These are phyloP conservation scores for Drosophila ercepeae DNA, from an alignment of 1,140 invertebrate genomes.

Conservation along the genomic window DNA sequence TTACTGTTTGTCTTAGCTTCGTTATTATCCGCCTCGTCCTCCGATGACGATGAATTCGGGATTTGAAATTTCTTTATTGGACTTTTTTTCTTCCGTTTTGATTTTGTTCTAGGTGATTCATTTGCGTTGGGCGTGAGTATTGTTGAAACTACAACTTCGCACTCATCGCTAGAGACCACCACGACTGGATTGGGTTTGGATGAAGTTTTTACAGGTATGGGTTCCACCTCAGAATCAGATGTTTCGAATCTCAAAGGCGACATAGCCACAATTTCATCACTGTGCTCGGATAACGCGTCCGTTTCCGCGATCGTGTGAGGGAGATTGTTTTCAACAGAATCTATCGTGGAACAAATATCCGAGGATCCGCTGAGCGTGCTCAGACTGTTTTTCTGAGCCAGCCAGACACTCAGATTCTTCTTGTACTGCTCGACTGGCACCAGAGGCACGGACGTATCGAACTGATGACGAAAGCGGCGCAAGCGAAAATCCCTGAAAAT, in stretches of 20 bases:
- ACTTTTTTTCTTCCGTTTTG: not conserved
- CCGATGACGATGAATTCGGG: constrained; percentile 21
- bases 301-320: constrained; percentile 11
- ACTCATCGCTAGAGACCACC: constrained; percentile 65
- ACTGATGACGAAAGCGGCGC: constrained; percentile 78
- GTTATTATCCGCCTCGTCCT: not conserved
- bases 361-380: constrained; percentile 56
- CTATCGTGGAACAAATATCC: constrained; percentile 50
- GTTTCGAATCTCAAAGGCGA: constrained; percentile 70
- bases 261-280: constrained; percentile 69
- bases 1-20: not conserved
- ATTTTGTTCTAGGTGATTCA: not conserved
- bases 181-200: constrained; percentile 14
- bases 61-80: constrained; percentile 6
- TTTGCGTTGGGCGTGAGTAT: not conserved
- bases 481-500: constrained; percentile 68
- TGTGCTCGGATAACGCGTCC: constrained; percentile 56
- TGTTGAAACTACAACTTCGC: constrained; percentile 49
- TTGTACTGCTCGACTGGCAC: constrained; percentile 69
- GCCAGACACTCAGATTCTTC: constrained; percentile 60
- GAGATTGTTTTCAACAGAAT: constrained; percentile 48
- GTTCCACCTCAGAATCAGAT: constrained; percentile 67
- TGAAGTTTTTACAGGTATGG: not conserved
- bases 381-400: constrained; percentile 58
- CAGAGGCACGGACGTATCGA: constrained; percentile 63